Evolutionary conservation across 2,113 vertebrate species (phyloP), one percentile per base, ranked within the genome.

Genomic region (Ptilonorhynchus violaceus): DNA sequence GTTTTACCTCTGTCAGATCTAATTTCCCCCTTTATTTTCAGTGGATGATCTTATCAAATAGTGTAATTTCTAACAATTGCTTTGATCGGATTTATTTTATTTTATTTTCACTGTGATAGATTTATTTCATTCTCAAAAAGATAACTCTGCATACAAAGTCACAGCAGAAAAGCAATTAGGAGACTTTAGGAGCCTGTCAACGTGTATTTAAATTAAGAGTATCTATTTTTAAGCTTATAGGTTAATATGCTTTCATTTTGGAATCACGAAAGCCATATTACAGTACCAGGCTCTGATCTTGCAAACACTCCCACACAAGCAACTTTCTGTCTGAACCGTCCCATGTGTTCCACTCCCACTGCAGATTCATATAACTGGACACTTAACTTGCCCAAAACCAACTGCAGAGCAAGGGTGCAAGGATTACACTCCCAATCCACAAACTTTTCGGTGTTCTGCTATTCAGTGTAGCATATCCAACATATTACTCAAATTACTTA

Each of bases 1-100:
- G 91, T 73, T 90, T 97, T 96, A 97, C 97, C 94, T 95, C 92
- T 30, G 91, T 80, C 96, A 96, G 97, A 96, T 97, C 91, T 94
- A 94, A 96, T 97, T 97, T 97, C 95, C 96, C 90, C 68, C 80
- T 93, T 92, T 95, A 88, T 96, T 95, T 96, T 92, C 91, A 78
- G 83, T 21, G 75, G 73, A 84, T 95, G 92, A 95, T 95, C 93
- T 96, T 95, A 96, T 96, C 93, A 88, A 96, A 93, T 81, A 78
- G 49, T 76, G 91, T 95, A 37, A 69, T 94, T 95, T 93, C 72
- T 78, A 89, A 87, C 86, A 72, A 82, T 46, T 53, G n/a, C 91
- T 96, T 94, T 91, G 68, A 90, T 92, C 47, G 5, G 24, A 20
- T 55, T 72, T 74, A 23, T 49, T 76, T 59, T 33, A 19, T n/a